These are phyloP conservation scores for Ferdinandea cuprea DNA, from an alignment of 2,888 invertebrate genomes.

Conservation along the genomic window DNA sequence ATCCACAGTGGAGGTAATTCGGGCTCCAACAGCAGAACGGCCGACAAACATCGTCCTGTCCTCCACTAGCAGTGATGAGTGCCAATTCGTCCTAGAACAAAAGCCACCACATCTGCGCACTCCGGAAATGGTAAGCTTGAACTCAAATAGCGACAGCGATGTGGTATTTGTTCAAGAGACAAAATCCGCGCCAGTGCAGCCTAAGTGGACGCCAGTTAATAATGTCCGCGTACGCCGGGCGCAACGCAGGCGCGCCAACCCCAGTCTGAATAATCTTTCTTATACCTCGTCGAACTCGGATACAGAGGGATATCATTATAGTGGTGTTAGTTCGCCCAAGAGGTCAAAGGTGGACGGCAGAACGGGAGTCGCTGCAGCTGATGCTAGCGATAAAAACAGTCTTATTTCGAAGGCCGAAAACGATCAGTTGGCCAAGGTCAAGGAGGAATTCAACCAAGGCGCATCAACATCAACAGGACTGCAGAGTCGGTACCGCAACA, in stretches of 20 bases:
- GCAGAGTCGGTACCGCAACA: constrained; percentile 65
- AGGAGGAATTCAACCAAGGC: constrained; percentile 79
- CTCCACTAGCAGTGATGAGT: constrained; percentile 81
- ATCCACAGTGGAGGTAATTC: constrained; percentile 44
- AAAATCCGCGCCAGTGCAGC: constrained; percentile 44
- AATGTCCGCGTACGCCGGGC: constrained; percentile 36
- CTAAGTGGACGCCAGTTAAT: constrained; percentile 70
- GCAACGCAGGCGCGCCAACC: constrained; percentile 49
- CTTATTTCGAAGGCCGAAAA: constrained; percentile 15
- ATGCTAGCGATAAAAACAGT: constrained; percentile 27
- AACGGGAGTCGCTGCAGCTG: constrained; percentile 8
- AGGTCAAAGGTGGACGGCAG: constrained; percentile 35
- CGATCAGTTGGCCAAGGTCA: constrained; percentile 49
- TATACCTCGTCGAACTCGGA: constrained; percentile 74
- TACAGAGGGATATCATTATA: constrained; percentile 14
- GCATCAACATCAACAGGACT: constrained; percentile 80
- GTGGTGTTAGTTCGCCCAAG: constrained; percentile 52
- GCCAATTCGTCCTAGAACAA: constrained; percentile 82
- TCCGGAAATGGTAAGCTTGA: constrained; percentile 81
- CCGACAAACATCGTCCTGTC: constrained; percentile 79
- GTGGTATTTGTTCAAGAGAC: constrained; percentile 81
- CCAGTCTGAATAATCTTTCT: constrained; percentile 44
- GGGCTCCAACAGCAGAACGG: constrained; percentile 44
- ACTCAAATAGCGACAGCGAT: constrained; percentile 82
- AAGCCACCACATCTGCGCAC: constrained; percentile 83